phyloP scores from a whole-genome alignment of 1,140 invertebrate genomes.

The Panagrolaimus sp. region DNA sequence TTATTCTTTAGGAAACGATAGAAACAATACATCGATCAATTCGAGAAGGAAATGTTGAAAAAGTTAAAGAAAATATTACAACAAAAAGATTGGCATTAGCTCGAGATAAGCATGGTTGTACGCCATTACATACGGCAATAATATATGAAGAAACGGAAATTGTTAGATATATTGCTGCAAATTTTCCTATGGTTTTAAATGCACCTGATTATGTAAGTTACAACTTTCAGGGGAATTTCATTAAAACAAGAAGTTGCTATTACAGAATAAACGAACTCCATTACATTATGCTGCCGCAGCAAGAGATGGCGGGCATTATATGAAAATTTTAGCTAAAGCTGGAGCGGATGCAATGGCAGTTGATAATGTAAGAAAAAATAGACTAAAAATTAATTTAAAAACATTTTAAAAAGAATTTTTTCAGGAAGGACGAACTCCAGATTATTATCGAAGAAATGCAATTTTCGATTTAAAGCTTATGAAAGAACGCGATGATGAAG shows the following conservation, averaged over 20 bases:
- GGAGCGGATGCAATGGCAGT: constrained; percentile 74
- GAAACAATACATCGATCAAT: constrained; percentile 68
- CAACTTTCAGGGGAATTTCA: not conserved
- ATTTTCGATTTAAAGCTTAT: constrained; percentile 55
- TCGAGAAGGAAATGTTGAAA: constrained; percentile 65
- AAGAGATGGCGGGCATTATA: constrained; percentile 78
- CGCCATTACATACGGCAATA: constrained; percentile 67
- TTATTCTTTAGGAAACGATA: constrained; percentile 53
- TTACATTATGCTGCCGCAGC: constrained; percentile 81
- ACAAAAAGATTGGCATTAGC: constrained; percentile 67
- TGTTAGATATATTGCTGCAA: constrained; percentile 59
- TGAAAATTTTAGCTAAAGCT: constrained; percentile 74
- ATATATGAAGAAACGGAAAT: constrained; percentile 70
- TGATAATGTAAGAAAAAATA: constrained; percentile 71
- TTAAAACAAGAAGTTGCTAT: constrained; percentile 15
- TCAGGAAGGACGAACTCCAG: constrained; percentile 54
- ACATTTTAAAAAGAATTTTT: constrained; percentile 15
- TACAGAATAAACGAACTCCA: constrained; percentile 73
- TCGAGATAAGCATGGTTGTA: constrained; percentile 72
- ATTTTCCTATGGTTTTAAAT: constrained; percentile 51
- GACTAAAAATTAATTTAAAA: constrained; percentile 17
- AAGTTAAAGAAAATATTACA: constrained; percentile 62
- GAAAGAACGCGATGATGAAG: constrained; percentile 53
- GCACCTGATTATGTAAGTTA: constrained; percentile 53
- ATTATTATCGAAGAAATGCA: constrained; percentile 55